A percentile compares a stretch with the other conserved stretches of the same genome.
Evolutionary conservation across 2,888 invertebrate species (phyloP).

Genomic region (Stenchaetothrips biformis): DNA sequence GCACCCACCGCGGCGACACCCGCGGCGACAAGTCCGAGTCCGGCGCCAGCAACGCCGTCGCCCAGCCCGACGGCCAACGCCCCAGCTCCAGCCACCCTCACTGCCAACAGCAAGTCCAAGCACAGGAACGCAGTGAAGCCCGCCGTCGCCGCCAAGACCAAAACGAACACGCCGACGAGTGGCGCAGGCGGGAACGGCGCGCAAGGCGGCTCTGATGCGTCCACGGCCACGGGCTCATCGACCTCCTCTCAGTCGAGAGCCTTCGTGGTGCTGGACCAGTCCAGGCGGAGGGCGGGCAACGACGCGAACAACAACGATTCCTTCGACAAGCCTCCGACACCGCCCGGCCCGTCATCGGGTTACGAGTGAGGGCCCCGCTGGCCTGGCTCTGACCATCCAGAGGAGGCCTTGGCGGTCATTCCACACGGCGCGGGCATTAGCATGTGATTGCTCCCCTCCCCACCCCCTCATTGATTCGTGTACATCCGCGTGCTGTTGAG

Average conservation of each 20-base stretch:
- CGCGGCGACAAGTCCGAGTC: background rate
- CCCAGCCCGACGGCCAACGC: background rate
- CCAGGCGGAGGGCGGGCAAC: background rate
- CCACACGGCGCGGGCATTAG: background rate
- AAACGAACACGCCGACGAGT: background rate
- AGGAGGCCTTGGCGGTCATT: background rate
- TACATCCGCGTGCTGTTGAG: background rate
- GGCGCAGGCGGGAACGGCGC: background rate
- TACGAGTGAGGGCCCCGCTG: background rate
- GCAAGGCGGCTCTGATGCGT: too few species aligned
- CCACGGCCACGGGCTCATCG: background rate
- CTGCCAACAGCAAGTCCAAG: too few species aligned
- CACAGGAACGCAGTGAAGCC: background rate
- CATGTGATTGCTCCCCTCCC: background rate
- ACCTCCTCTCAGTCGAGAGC: background rate
- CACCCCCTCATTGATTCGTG: background rate
- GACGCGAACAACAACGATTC: background rate
- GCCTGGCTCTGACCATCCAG: background rate
- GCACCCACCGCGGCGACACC: background rate
- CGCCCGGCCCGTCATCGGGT: background rate
- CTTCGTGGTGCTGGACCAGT: conserved; percentile 1
- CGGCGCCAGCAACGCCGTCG: background rate
- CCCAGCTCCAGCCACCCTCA: too few species aligned
- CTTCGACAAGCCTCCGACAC: background rate
- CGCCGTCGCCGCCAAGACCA: background rate